These are phyloP conservation scores for Pocota personata DNA, from an alignment of 2,888 invertebrate genomes.

Conservation along the genomic window DNA sequence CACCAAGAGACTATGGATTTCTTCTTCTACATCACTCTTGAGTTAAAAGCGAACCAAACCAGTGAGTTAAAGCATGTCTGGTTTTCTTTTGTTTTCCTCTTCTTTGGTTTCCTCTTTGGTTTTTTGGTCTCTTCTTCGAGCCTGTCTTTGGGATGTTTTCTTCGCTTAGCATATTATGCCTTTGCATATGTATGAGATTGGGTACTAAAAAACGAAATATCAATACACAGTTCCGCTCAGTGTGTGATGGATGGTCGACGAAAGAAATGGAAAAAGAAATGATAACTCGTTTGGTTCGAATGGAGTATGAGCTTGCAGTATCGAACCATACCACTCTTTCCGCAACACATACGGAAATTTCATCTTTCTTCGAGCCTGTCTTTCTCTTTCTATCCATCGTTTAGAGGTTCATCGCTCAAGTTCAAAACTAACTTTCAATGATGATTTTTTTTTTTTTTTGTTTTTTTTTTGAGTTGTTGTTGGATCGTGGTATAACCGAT, in stretches of 20 bases:
- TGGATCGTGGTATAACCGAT: conserved; percentile 42
- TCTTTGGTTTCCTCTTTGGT: conserved; percentile 40
- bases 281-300: conserved; percentile 63
- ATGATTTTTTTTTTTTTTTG: background rate
- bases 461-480: conserved; percentile 16
- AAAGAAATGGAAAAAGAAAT: conserved; percentile 40
- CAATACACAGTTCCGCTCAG: background rate
- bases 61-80: conserved; percentile 74
- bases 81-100: conserved; percentile 58
- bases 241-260: conserved; percentile 23
- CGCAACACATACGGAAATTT: conserved; percentile 50
- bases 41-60: conserved; percentile 55
- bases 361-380: conserved; percentile 56
- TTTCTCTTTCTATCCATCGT: conserved; percentile 27
- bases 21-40: conserved; percentile 65
- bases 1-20: conserved; percentile 70
- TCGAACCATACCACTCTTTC: conserved; percentile 60
- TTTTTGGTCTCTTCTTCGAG: conserved; percentile 40
- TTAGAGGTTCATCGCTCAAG: conserved; percentile 61
- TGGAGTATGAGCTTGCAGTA: conserved; percentile 41
- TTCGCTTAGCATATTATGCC: conserved; percentile 49
- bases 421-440: conserved; percentile 71
- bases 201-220: background rate
- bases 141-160: conserved; percentile 54
- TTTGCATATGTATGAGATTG: conserved; percentile 56